Conservation (phyloP, 2,113 vertebrate genomes). For the Progne subis region DNA sequence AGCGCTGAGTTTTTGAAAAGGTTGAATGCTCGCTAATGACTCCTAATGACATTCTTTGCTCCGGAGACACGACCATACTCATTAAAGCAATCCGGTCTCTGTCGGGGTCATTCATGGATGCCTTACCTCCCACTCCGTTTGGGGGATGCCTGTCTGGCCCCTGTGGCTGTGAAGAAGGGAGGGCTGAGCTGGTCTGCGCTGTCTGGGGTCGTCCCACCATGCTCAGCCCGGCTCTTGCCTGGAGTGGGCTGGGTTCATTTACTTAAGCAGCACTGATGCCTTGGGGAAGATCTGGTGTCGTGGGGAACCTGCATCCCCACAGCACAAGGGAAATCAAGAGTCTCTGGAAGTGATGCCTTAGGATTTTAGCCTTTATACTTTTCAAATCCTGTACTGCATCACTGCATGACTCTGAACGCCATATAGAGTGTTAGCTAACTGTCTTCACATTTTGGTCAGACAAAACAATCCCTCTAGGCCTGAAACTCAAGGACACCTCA, state of each 20-base stretch:
- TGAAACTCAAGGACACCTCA: neutral
- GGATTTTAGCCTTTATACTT: neutral
- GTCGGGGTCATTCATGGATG: neutral
- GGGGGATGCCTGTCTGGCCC: neutral
- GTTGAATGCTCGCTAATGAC: neutral
- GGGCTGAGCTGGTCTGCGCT: neutral
- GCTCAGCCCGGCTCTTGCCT: neutral
- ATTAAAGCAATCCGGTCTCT: neutral
- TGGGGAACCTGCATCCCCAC: neutral
- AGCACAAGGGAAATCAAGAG: neutral
- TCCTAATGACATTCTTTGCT: conserved; percentile 41
- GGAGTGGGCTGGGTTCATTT: neutral
- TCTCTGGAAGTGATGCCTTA: neutral
- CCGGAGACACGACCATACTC: neutral
- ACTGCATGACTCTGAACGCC: neutral
- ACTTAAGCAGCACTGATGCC: neutral
- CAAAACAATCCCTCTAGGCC: neutral
- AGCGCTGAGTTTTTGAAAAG: neutral
- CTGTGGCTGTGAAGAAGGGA: neutral
- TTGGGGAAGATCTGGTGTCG: neutral
- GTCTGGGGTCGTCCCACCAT: neutral
- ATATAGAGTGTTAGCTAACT: neutral
- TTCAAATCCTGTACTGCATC: neutral
- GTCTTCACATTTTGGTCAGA: neutral
- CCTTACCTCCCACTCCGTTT: neutral